Percentiles rank a stretch among this genome's conserved stretches.
These are phyloP conservation scores for Salvator merianae DNA, from an alignment of 2,113 vertebrate genomes.

Conservation along the genomic window DNA sequence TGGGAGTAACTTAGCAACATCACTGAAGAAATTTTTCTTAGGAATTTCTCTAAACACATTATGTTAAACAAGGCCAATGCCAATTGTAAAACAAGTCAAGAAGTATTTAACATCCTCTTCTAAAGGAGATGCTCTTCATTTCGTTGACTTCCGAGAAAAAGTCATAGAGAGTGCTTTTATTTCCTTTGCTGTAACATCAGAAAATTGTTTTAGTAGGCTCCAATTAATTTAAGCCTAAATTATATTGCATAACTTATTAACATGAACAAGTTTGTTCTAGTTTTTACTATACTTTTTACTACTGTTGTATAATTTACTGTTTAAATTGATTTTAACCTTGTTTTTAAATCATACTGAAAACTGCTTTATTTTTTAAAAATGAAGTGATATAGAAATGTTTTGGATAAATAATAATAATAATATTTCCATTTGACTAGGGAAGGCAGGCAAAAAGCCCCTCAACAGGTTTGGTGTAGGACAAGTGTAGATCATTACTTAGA, in stretches of 20 bases:
- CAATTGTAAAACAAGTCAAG: slow-evolving; percentile 63
- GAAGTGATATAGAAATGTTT: no score
- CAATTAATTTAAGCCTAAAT: neutral
- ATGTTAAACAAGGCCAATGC: slow-evolving; percentile 45
- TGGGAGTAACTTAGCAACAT: slow-evolving; percentile 61
- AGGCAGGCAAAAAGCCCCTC: no score
- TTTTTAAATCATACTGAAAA: no score
- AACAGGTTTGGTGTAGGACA: no score
- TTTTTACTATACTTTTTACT: no score
- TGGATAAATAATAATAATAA: no score
- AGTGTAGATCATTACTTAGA: no score
- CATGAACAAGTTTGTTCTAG: neutral
- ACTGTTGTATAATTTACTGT: no score
- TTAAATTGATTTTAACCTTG: no score
- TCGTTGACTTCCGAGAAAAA: slow-evolving; percentile 25
- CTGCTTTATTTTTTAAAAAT: no score
- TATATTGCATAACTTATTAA: neutral
- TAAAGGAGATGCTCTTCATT: slow-evolving; percentile 33
- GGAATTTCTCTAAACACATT: slow-evolving; percentile 47
- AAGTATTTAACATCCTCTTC: slow-evolving; percentile 47
- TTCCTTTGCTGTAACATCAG: slow-evolving; percentile 24
- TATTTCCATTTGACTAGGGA: no score
- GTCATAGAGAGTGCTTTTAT: neutral
- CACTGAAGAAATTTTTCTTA: slow-evolving; percentile 43
- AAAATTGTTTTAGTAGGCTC: neutral